Conservation (phyloP, 2,113 vertebrate species). For the Megaceryle torquata region DNA sequence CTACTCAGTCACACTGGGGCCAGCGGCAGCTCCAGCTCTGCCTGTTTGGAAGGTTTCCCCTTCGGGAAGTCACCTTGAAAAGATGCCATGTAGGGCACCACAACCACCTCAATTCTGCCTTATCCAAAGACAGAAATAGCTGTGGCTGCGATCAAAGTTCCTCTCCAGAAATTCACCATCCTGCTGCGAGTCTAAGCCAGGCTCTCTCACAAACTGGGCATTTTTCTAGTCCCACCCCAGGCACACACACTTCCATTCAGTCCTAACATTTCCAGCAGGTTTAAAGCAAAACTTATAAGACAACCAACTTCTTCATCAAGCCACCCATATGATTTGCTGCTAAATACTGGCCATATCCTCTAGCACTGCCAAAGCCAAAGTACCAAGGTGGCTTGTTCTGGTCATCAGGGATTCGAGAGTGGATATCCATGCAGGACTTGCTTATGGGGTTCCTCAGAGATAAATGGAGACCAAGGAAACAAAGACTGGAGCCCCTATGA, state of each 20-base stretch:
- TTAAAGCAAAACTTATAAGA: background rate
- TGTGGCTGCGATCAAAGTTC: background rate
- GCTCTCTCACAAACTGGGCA: background rate
- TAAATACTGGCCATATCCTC: background rate
- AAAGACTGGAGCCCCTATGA: background rate
- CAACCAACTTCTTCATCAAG: background rate
- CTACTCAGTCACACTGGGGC: background rate
- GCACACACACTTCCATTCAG: fast-evolving
- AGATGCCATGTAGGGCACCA: fast-evolving
- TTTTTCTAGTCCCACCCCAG: background rate
- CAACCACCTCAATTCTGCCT: background rate
- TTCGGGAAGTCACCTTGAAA: background rate
- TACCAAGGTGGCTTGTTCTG: background rate
- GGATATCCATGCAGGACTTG: fast-evolving
- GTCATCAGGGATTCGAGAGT: background rate
- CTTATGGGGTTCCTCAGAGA: background rate
- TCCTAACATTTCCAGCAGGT: background rate
- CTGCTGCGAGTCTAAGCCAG: background rate
- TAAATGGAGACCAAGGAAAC: background rate
- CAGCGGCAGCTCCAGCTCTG: background rate
- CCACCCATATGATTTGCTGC: background rate
- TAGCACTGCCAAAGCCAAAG: background rate
- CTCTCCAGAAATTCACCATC: background rate
- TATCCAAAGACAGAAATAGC: background rate
- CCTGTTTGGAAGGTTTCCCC: background rate